phyloP scores from a whole-genome alignment of 2,888 invertebrate genomes.

The Ptilodon capucinus region DNA sequence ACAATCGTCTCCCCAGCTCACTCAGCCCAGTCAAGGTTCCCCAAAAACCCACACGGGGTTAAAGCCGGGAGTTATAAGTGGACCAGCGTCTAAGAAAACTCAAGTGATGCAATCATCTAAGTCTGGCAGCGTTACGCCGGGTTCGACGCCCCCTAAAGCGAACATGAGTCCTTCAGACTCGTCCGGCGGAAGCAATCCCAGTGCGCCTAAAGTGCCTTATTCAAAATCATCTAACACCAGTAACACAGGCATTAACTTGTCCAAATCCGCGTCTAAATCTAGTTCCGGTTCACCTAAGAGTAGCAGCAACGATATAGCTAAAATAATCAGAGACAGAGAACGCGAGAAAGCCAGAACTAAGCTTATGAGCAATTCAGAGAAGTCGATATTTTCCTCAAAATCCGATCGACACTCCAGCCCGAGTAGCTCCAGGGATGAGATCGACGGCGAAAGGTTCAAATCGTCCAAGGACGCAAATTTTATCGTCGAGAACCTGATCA shows the following conservation, averaged over 20 bases:
- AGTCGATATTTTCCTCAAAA: constrained; percentile 85
- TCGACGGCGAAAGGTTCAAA: constrained; percentile 85
- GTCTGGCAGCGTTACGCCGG: constrained; percentile 57
- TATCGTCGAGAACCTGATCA: constrained; percentile 88
- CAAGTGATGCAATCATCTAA: constrained; percentile 83
- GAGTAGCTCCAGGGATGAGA: constrained; percentile 84
- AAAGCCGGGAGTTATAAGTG: constrained; percentile 93
- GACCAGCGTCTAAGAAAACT: constrained; percentile 92
- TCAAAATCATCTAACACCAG: constrained; percentile 69
- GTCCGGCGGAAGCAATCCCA: constrained; percentile 49
- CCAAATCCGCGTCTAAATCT: constrained; percentile 75
- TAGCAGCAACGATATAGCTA: constrained; percentile 80
- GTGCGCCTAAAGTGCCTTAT: constrained; percentile 74
- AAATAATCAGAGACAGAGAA: constrained; percentile 84
- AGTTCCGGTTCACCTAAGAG: constrained; percentile 85
- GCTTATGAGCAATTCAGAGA: constrained; percentile 83
- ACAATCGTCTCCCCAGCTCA: constrained; percentile 73
- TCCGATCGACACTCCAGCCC: constrained; percentile 86
- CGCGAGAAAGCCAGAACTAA: constrained; percentile 82
- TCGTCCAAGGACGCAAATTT: constrained; percentile 84
- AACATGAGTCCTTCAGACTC: constrained; percentile 68
- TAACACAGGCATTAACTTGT: constrained; percentile 70
- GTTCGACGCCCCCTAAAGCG: constrained; percentile 73
- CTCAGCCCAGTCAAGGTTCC: constrained; percentile 84
- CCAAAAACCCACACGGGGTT: constrained; percentile 91